Base-by-base conservation (phyloP, 92 coral and sea anemone genomes). In the Montipora capitata region DNA sequence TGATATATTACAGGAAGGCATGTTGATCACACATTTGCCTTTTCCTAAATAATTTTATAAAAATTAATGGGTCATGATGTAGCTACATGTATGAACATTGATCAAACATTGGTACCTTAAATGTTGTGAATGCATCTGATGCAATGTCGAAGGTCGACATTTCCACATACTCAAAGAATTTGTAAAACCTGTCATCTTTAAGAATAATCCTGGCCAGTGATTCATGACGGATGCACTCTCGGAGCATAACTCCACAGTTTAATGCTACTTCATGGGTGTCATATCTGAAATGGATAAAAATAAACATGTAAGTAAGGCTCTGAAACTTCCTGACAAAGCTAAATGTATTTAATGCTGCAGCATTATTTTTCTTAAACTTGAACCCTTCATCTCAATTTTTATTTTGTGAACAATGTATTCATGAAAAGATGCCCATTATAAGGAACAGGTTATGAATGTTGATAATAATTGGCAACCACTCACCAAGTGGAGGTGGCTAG, bases 131-230 rank as follows among this genome's bases (percentile, higher is more conserved):
- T 66, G 99, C 99, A 90, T 98, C 99, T 18, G 99, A 98, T 41
- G 99, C 99, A 85, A 98, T 94, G 72, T 98, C 99, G 87, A 98
- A 98, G 38, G 99, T 98, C 5, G 99, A 85, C 88, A 96, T 80
- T 86, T 98, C 99, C 62, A 98, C 99, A 86, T 90, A 98, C 5
- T 40, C 78, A 81, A 94, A 98, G 82, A 96, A 98, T 18, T 78
- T 80, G 87, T 86, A 89, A 91, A 98, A 98, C 7, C 18, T 40
- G 5, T 85, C 92, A 72, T 62, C 5, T 0, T 39, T 0, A 20
- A 89, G 68, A 20, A 98, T 72, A 20, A 1, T 4, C 51, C 61
- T 98, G 39, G 98, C 98, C 45, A 98, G 74, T 0, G 85, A 16
- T 76, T 98, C 99, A 63, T 92, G 72, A 40, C 88, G 88, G 18